Base-by-base conservation (phyloP, 2,797 vertebrate genomes). In the Leuciscus waleckii region DNA sequence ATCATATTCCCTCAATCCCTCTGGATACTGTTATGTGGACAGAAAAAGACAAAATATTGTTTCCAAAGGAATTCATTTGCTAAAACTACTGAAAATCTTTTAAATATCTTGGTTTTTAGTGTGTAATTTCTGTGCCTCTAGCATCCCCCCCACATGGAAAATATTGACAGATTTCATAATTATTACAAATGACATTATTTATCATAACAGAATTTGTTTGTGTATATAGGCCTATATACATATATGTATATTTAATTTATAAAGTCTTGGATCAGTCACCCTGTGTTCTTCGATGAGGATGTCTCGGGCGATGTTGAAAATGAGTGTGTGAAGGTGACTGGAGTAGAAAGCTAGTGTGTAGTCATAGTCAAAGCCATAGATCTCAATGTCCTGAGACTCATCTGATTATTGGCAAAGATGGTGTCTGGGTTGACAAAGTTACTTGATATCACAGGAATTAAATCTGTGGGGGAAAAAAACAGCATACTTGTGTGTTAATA, bases 301-400 rank as follows among this genome's bases (percentile, higher is more conserved):
- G 91, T 99, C 98, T 71, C 98, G 95, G 2, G 98, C 98, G 29
- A 98, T 97, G 78, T 96, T 97, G 92, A 99, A 99, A 90, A 99
- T 99, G 65, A 99, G 94, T 0, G 97, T 99, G 94, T 99, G 98
- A 26, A 99, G 95, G 81, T 98, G 95, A 79, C 96, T 96, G 39
- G 98, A 99, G 92, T 99, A 99, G 88, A 99, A 99, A 0, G 99
- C 98, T 92, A 99, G 89, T 0, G 98, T 99, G 93, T 99, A 99
- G 92, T 99, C 98, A 0, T 99, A 99, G 93, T 99, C 98, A 71
- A 99, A 99, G 49, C 98, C 98, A 5, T 99, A 99, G 92, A 99
- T 97, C 92, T 99, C 98, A 0, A 96, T 97, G 90, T 99, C 97
- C 1, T 96, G 95, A 99, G 95, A 91, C 97, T 98, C 96, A 98